Evolutionary conservation across 2,113 vertebrate species (phyloP), one percentile per base, ranked within the genome.

Genomic region (Lepisosteus osseus): DNA sequence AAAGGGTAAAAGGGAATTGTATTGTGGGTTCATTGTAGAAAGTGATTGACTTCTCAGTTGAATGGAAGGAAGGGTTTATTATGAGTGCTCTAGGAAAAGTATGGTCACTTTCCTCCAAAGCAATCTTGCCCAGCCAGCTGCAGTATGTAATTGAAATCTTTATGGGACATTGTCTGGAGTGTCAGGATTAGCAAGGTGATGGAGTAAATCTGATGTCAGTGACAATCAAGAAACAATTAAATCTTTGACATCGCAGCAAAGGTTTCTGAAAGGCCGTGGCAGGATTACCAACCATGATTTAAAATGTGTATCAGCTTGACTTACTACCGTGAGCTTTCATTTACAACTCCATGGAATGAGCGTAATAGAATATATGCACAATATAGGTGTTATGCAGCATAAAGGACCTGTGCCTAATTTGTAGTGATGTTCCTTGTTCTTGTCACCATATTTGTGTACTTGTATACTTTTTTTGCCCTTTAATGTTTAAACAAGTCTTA

Each of bases 141-240:
- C 44, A 68, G 61, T 62, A 69, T 41, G 12, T 64, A 70, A 70
- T 64, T 63, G n/a, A 77, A 77, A 67, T 67, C 57, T 55, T 68
- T 70, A 56, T 57, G 7, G 61, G 61, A 6, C 51, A 55, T 54
- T 61, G 63, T 71, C 15, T 14, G 17, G 56, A 63, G 40, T 61
- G 61, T 72, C 13, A 47, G 69, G 69, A 47, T 56, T 29, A 67
- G 61, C 55, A 17, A 51, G 61, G 40, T 71, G 54, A 72, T 67
- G 54, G 57, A 72, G 64, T 61, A 66, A 72, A 67, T 47, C n/a
- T 61, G 64, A 67, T 72, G 7, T 29, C 56, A 55, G 55, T 66
- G 45, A 74, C 57, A 71, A 70, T 13, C 64, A 74, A 11, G 6
- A 29, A 65, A n/a, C 72, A 57, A 71, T 77, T 54, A 74, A 65